Conservation (phyloP, 2,797 vertebrate species). For the Parauchenoglanis ngamensis region DNA sequence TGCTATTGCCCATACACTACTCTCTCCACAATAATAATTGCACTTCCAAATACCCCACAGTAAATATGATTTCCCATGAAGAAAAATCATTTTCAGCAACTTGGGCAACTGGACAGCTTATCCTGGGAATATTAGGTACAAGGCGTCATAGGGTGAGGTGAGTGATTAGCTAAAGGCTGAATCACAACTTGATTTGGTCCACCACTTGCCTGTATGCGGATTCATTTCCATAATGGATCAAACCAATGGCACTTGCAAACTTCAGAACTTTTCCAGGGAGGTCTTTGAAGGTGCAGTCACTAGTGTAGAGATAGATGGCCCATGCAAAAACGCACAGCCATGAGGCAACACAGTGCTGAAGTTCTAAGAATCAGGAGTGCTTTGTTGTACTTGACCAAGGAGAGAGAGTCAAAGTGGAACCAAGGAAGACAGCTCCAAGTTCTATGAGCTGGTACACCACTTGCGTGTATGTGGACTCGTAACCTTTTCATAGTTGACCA, state of each 20-base stretch:
- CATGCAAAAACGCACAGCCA: neutral
- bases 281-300: neutral
- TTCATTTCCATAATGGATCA: neutral
- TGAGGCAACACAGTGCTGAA: neutral
- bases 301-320: neutral
- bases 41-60: neutral
- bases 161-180: too few relatives aligned
- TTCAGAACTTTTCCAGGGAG: neutral
- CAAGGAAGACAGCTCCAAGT: neutral
- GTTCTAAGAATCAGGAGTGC: neutral
- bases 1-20: neutral
- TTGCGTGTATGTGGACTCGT: too few relatives aligned
- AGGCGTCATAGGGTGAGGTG: neutral
- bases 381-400: neutral
- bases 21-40: neutral
- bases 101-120: neutral
- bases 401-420: neutral
- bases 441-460: neutral
- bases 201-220: neutral
- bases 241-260: neutral
- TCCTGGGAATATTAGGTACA: neutral
- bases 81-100: neutral
- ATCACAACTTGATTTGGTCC: neutral
- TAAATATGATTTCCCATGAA: conserved; percentile 10
- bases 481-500: neutral